A percentile compares a stretch with the other conserved stretches of the same genome.
Evolutionary conservation across 2,113 vertebrate species (phyloP).

Genomic region (Hiodon tergisus): DNA sequence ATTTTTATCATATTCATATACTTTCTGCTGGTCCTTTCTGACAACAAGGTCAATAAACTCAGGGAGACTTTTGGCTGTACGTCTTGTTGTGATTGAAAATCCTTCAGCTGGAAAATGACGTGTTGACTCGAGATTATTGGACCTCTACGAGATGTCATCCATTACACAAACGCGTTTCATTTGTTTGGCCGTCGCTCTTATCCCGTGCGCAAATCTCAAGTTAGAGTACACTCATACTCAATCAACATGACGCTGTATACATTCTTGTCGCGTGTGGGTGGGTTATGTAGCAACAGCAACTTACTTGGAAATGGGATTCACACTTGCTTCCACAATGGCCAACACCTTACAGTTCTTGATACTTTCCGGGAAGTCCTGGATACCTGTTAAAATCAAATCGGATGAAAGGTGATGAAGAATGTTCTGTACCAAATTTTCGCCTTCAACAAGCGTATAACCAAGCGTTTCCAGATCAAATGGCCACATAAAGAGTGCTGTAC

Average conservation of each 20-base stretch:
- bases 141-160: no score
- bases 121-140: no score
- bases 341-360: conserved; percentile 98
- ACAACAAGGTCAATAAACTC: no score
- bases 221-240: neutral
- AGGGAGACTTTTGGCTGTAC: no score
- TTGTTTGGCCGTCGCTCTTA: no score
- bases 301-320: conserved; percentile 98
- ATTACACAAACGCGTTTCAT: no score
- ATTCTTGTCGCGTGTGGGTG: neutral
- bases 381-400: conserved; percentile 67
- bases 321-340: conserved; percentile 89
- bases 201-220: neutral
- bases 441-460: no score
- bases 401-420: neutral
- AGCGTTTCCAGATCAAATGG: neutral
- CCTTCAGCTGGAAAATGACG: no score
- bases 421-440: neutral
- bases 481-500: neutral
- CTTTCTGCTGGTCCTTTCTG: no score
- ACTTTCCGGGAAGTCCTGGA: conserved; percentile 98
- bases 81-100: no score
- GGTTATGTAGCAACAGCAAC: conserved; percentile 39
- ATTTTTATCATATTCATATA: no score
- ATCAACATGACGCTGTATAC: neutral